Evolutionary conservation across 2,797 vertebrate genomes (phyloP).

Genomic region (Taenioides sp.): DNA sequence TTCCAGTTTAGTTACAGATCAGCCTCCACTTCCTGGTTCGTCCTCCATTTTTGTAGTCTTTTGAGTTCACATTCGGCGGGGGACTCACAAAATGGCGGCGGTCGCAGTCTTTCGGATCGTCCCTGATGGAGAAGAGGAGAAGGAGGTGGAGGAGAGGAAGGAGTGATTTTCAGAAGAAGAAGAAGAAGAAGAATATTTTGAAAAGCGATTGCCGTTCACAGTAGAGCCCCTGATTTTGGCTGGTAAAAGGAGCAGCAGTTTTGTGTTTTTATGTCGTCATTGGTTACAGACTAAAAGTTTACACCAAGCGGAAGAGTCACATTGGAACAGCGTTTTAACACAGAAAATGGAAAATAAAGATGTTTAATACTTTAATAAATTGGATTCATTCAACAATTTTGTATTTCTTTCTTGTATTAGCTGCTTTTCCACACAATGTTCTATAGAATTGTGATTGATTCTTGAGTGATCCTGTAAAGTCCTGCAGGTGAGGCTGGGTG

Average conservation of each 20-base stretch:
- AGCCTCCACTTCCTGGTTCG: slow-evolving; percentile 20
- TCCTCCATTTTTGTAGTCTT: slow-evolving; percentile 20
- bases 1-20: slow-evolving; percentile 15
- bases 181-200: not conserved
- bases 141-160: not conserved
- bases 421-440: no score
- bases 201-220: slow-evolving; percentile 73
- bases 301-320: not conserved
- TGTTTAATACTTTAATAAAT: no score
- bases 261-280: not conserved
- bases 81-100: slow-evolving; percentile 16
- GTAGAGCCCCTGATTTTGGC: slow-evolving; percentile 70
- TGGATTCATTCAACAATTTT: no score
- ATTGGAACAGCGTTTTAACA: not conserved
- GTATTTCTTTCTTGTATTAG: no score
- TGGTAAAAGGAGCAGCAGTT: slow-evolving; percentile 62
- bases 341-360: no score
- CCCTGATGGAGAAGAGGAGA: slow-evolving; percentile 39
- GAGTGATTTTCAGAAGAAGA: not conserved
- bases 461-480: no score
- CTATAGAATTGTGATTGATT: no score
- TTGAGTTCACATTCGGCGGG: slow-evolving; percentile 59
- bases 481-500: no score
- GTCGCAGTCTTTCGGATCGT: not conserved
- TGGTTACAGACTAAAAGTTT: slow-evolving; percentile 4